A percentile compares a stretch with the other conserved stretches of the same genome.
These are phyloP conservation scores for Coecobrya sp. DNA, from an alignment of 2,888 invertebrate genomes.

Conservation along the genomic window DNA sequence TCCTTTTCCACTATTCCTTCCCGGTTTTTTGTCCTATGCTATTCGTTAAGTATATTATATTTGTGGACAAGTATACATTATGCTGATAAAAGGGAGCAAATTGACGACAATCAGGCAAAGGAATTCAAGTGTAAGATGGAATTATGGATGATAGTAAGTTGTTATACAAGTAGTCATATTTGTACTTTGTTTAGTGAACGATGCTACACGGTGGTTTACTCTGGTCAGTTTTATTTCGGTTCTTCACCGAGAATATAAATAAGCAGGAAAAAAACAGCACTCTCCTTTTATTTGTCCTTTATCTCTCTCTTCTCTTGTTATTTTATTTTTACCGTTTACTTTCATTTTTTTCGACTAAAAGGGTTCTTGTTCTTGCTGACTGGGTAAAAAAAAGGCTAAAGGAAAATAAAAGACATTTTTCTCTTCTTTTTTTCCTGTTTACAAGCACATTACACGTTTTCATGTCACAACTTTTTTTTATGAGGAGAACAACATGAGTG, in stretches of 20 bases:
- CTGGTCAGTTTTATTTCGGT: slow-evolving; percentile 49
- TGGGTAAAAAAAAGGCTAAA: slow-evolving; percentile 48
- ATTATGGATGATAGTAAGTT: slow-evolving; percentile 36
- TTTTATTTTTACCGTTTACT: slow-evolving; percentile 50
- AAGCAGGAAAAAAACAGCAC: background rate
- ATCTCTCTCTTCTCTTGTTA: background rate
- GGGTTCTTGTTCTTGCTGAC: slow-evolving; percentile 39
- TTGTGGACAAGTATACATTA: background rate
- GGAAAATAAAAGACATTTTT: too few relatives aligned
- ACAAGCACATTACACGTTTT: background rate
- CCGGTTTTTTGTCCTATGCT: background rate
- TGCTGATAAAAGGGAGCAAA: slow-evolving; percentile 24
- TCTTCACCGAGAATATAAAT: background rate
- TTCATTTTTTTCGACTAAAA: slow-evolving; percentile 4
- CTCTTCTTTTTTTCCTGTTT: slow-evolving; percentile 1
- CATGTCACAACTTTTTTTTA: slow-evolving; percentile 9
- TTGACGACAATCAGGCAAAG: slow-evolving; percentile 57
- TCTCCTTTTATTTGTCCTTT: background rate
- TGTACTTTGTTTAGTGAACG: slow-evolving; percentile 34
- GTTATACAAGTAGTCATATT: slow-evolving; percentile 18
- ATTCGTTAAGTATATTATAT: too few relatives aligned
- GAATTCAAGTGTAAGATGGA: slow-evolving; percentile 56
- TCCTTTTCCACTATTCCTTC: background rate
- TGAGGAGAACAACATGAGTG: background rate
- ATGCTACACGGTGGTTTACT: background rate